These are phyloP conservation scores for Mimachlamys varia DNA, from an alignment of 2,888 invertebrate species.

Conservation along the genomic window DNA sequence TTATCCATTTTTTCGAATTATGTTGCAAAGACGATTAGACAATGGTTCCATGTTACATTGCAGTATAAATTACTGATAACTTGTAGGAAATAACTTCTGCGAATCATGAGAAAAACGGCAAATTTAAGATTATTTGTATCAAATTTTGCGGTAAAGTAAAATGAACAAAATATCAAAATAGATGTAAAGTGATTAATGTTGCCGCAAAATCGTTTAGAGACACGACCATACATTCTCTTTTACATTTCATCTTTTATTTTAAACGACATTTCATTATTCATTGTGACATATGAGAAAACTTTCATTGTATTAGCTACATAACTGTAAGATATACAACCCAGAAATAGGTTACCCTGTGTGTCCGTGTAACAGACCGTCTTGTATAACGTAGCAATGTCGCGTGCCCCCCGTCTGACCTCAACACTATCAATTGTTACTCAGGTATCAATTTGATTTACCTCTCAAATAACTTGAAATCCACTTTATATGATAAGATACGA, in stretches of 20 bases:
- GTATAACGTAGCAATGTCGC: neutral
- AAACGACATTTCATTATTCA: neutral
- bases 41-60: no score
- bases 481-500: neutral
- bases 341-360: no score
- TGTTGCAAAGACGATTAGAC: no score
- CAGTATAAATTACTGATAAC: no score
- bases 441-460: slow-evolving; percentile 13
- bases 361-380: neutral
- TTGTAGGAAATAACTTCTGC: no score
- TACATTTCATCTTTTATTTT: neutral
- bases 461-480: neutral
- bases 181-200: neutral
- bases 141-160: no score
- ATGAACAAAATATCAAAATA: neutral
- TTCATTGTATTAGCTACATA: neutral
- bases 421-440: neutral
- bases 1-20: no score
- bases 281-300: neutral
- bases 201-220: neutral
- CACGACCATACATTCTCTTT: no score
- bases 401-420: neutral
- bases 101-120: no score
- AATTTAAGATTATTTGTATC: no score
- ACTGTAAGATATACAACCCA: no score